phyloP scores from a whole-genome alignment of 1,140 invertebrate species.

The Arctopsyche grandis region DNA sequence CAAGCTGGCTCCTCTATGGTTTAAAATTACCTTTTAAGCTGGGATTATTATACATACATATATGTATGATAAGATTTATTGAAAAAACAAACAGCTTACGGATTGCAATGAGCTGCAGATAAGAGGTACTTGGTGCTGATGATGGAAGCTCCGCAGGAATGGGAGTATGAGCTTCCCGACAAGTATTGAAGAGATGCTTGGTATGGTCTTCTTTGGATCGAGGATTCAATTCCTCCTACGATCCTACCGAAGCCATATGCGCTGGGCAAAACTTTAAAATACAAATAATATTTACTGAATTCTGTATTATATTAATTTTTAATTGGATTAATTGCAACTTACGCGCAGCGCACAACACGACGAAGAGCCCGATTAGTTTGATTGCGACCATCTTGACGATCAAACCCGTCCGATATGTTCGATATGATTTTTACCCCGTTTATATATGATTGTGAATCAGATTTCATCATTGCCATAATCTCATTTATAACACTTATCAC shows the following conservation, averaged over 20 bases:
- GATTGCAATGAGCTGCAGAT: constrained; percentile 67
- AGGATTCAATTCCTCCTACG: constrained; percentile 57
- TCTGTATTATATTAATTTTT: neutral
- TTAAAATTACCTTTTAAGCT: no score
- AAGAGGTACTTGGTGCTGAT: constrained; percentile 61
- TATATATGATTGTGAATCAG: no score
- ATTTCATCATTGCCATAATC: no score
- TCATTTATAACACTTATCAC: no score
- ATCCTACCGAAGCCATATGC: constrained; percentile 53
- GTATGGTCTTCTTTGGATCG: constrained; percentile 57
- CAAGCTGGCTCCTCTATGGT: neutral
- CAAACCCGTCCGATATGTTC: neutral
- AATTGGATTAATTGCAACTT: neutral
- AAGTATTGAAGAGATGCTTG: constrained; percentile 57
- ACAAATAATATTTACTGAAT: neutral
- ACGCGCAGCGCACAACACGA: neutral
- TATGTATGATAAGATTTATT: no score
- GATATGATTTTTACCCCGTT: no score
- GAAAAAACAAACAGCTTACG: no score
- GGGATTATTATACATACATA: no score
- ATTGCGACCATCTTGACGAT: constrained; percentile 1
- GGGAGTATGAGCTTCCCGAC: constrained; percentile 41
- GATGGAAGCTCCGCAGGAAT: constrained; percentile 61
- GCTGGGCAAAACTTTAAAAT: constrained; percentile 26
- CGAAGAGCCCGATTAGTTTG: neutral